Percentiles rank a stretch among this genome's conserved stretches.
phyloP scores from a whole-genome alignment of 2,888 invertebrate species.

The Torymus auratus region DNA sequence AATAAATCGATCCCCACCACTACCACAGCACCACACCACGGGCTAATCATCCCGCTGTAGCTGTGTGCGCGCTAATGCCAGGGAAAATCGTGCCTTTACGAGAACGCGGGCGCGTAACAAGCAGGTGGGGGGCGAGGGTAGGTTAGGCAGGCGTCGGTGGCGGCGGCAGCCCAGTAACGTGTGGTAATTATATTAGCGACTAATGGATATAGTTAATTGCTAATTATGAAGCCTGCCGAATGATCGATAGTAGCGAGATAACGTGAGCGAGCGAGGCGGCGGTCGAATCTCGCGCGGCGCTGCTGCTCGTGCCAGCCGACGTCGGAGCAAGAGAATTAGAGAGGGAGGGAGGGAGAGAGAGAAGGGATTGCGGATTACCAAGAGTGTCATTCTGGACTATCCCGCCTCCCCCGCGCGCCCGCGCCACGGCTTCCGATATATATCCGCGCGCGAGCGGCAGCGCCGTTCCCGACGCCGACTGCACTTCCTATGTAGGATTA shows the following conservation, averaged over 20 bases:
- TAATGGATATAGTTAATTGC: slow-evolving; percentile 77
- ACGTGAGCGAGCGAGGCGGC: slow-evolving; percentile 58
- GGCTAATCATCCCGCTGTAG: slow-evolving; percentile 28
- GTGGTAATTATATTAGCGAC: slow-evolving; percentile 76
- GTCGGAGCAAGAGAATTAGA: slow-evolving; percentile 49
- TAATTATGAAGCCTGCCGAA: slow-evolving; percentile 77
- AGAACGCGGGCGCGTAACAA: background rate
- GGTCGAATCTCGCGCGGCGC: slow-evolving; percentile 52
- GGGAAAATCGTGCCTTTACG: slow-evolving; percentile 33
- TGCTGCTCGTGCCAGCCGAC: background rate
- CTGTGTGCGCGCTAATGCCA: slow-evolving; percentile 3
- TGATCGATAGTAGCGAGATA: slow-evolving; percentile 76
- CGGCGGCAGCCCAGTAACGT: slow-evolving; percentile 66
- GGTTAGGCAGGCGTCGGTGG: slow-evolving; percentile 8
- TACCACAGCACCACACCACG: too few relatives aligned
- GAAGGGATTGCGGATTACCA: slow-evolving; percentile 56
- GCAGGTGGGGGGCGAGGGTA: background rate
- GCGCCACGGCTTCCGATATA: slow-evolving; percentile 34
- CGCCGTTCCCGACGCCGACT: slow-evolving; percentile 6
- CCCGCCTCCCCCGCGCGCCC: background rate
- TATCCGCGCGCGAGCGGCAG: slow-evolving; percentile 6
- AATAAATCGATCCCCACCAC: slow-evolving; percentile 41
- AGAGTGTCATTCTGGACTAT: slow-evolving; percentile 51
- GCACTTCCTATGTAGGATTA: slow-evolving; percentile 62
- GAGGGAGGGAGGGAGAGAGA: slow-evolving; percentile 14